phyloP scores from a whole-genome alignment of 2,113 vertebrate genomes.

The Phocoena sinus region DNA sequence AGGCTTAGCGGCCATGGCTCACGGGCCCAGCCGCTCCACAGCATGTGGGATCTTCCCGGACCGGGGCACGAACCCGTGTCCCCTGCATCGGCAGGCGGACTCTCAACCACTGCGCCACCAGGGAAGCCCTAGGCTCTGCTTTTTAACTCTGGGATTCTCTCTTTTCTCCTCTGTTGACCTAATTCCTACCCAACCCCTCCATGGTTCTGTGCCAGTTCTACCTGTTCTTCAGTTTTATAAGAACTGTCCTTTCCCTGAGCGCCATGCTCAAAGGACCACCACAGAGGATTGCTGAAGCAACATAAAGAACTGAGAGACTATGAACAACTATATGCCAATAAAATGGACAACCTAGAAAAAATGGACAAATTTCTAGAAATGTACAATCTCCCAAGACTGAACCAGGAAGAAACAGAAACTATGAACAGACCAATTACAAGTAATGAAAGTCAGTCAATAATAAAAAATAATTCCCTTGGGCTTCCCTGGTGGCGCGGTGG shows the following conservation, averaged over 20 bases:
- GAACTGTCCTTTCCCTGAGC: background rate
- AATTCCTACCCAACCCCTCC: background rate
- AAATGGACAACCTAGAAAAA: background rate
- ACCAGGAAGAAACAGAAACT: background rate
- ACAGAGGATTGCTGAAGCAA: background rate
- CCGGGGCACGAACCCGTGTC: too few relatives aligned
- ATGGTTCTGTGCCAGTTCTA: background rate
- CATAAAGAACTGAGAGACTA: background rate
- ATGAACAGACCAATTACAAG: background rate
- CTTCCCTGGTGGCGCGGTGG: too few relatives aligned
- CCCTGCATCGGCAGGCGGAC: too few relatives aligned
- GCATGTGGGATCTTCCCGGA: too few relatives aligned
- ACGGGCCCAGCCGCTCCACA: too few relatives aligned
- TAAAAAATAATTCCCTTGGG: background rate
- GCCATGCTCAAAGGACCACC: background rate
- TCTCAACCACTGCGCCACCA: too few relatives aligned
- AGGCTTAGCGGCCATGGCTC: too few relatives aligned
- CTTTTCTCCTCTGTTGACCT: background rate
- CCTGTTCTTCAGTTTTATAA: background rate
- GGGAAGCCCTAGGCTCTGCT: background rate
- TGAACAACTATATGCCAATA: background rate
- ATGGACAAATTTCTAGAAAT: background rate
- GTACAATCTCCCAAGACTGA: background rate
- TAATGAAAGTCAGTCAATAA: background rate
- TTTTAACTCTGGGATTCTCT: background rate